These are phyloP conservation scores for Venustoraphidia nigricollis DNA, from an alignment of 2,888 invertebrate genomes.

Conservation along the genomic window DNA sequence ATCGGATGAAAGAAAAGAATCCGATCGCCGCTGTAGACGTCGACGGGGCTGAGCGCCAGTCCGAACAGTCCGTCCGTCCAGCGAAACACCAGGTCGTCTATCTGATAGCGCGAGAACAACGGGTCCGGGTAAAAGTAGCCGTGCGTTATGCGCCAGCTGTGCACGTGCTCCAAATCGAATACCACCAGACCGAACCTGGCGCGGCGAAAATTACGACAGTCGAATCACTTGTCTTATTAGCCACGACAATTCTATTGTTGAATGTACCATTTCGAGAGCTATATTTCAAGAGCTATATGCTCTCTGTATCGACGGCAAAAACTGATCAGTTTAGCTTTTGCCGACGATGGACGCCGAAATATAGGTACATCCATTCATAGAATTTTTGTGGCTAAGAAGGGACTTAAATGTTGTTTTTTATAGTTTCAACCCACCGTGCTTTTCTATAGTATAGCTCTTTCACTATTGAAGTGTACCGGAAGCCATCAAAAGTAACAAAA, in stretches of 20 bases:
- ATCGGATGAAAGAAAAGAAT: constrained; percentile 65
- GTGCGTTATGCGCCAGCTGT: constrained; percentile 51
- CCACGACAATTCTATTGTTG: not conserved
- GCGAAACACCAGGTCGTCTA: constrained; percentile 61
- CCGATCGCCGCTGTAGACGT: constrained; percentile 35
- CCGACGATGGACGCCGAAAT: no score
- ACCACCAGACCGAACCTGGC: constrained; percentile 27
- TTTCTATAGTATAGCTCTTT: no score
- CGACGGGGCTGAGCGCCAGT: constrained; percentile 45
- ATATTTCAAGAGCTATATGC: no score
- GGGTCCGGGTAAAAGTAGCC: constrained; percentile 60
- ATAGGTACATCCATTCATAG: no score
- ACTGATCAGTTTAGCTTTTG: no score
- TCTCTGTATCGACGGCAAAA: no score
- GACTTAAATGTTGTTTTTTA: no score
- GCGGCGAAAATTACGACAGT: constrained; percentile 14
- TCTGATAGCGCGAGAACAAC: constrained; percentile 52
- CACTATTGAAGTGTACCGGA: no score
- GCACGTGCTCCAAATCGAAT: constrained; percentile 39
- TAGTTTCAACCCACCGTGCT: no score
- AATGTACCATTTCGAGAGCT: no score
- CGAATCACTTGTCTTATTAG: constrained; percentile 13
- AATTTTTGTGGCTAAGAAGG: no score
- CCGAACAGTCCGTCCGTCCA: constrained; percentile 75
- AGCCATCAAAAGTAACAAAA: no score